Conservation (phyloP, 2,113 vertebrate species). For the Saiga tatarica region DNA sequence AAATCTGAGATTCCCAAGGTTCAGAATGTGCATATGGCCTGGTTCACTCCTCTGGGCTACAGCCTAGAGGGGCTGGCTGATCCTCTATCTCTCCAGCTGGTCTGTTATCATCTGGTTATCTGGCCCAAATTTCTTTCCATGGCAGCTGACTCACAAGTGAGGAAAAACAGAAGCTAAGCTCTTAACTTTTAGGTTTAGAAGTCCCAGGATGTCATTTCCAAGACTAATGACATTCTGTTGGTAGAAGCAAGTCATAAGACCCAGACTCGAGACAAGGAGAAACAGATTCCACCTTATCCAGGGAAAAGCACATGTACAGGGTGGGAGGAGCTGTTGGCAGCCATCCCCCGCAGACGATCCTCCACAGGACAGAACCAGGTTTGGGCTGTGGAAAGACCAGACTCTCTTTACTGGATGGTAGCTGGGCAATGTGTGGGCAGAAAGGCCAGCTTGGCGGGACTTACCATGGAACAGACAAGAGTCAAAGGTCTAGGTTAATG, state of each 20-base stretch:
- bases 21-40: not conserved
- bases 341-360: accelerated
- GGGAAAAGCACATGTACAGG: not conserved
- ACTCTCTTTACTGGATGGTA: not conserved
- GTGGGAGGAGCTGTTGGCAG: not conserved
- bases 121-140: not conserved
- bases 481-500: not conserved
- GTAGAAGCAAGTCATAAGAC: not conserved
- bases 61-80: too few species aligned
- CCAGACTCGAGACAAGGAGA: not conserved
- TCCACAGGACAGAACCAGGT: not conserved
- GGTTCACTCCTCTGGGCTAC: not conserved
- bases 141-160: not conserved
- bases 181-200: not conserved
- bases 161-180: not conserved
- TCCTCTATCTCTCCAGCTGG: not conserved
- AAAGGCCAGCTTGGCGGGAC: not conserved
- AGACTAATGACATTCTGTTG: not conserved
- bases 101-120: not conserved
- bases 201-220: not conserved
- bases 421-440: not conserved
- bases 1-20: not conserved
- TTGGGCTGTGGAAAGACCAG: not conserved
- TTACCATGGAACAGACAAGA: not conserved
- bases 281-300: not conserved